Conservation (phyloP, 2,113 vertebrate species). For the Actinemys pallida region DNA sequence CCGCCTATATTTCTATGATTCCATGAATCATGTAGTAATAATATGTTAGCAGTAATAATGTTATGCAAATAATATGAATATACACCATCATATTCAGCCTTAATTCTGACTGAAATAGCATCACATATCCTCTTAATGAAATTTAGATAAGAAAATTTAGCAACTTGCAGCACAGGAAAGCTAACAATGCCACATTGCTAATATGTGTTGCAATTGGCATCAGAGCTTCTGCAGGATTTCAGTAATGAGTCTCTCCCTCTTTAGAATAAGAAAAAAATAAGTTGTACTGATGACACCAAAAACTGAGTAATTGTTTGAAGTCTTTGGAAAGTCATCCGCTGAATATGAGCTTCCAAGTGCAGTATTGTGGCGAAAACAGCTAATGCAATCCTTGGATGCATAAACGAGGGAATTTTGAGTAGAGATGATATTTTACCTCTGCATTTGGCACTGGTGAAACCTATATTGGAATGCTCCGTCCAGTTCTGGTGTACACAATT, state of each 20-base stretch:
- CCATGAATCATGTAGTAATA: neutral
- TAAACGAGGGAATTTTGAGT: too few relatives aligned
- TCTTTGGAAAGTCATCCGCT: too few relatives aligned
- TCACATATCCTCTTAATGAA: constrained; percentile 19
- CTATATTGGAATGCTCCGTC: too few relatives aligned
- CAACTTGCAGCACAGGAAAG: constrained; percentile 8
- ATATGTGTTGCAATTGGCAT: neutral
- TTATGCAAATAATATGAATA: neutral
- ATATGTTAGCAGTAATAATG: neutral
- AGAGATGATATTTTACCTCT: too few relatives aligned
- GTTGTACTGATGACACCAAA: neutral
- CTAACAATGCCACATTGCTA: neutral
- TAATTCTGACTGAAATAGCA: neutral
- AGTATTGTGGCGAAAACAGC: too few relatives aligned
- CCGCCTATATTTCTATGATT: too few relatives aligned
- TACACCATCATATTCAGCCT: neutral
- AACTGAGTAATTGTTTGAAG: neutral
- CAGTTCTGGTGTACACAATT: too few relatives aligned
- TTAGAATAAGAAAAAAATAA: constrained; percentile 8
- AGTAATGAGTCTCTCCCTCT: neutral
- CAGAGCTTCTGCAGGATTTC: constrained; percentile 16
- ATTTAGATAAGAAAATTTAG: neutral
- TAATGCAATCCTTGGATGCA: too few relatives aligned
- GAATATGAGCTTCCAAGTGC: neutral
- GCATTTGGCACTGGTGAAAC: too few relatives aligned